Conservation (phyloP, 2,113 vertebrate species). For the Rhinogobius similis region DNA sequence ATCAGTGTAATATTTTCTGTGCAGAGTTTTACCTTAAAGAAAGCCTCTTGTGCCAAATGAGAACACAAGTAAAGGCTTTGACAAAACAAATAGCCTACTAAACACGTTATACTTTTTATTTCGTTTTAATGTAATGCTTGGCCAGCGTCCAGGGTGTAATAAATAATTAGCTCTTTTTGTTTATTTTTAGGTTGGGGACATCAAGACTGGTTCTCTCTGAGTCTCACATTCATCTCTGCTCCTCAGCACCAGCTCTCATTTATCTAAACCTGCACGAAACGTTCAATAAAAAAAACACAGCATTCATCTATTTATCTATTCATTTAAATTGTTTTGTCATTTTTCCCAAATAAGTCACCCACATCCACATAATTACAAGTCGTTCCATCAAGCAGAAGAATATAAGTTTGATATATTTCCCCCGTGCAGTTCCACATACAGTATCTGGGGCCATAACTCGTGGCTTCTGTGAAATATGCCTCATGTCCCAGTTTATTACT, state of each 20-base stretch:
- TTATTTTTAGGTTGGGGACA: constrained; percentile 40
- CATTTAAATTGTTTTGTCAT: neutral
- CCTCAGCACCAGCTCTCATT: constrained; percentile 5
- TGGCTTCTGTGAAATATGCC: constrained; percentile 3
- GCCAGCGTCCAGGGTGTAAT: constrained; percentile 16
- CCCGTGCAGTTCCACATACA: neutral
- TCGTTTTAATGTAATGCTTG: neutral
- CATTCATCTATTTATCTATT: too few species aligned
- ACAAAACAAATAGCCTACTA: neutral
- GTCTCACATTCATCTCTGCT: constrained; percentile 20
- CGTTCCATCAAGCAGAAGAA: neutral
- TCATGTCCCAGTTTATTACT: constrained; percentile 11
- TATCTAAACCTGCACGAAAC: neutral
- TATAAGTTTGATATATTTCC: constrained; percentile 1
- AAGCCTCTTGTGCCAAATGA: constrained; percentile 17
- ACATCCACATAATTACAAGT: neutral
- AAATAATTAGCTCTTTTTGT: constrained; percentile 30
- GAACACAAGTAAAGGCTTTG: constrained; percentile 28
- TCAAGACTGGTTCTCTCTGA: constrained; percentile 32
- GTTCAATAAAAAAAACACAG: neutral
- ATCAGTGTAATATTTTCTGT: constrained; percentile 45
- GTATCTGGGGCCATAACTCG: neutral
- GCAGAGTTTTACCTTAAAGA: constrained; percentile 39
- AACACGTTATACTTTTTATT: neutral
- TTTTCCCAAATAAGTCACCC: constrained; percentile 14